Percentiles rank a stretch among this genome's conserved stretches.
phyloP scores from a whole-genome alignment of 2,888 invertebrate species.

The Campoplex capitator region DNA sequence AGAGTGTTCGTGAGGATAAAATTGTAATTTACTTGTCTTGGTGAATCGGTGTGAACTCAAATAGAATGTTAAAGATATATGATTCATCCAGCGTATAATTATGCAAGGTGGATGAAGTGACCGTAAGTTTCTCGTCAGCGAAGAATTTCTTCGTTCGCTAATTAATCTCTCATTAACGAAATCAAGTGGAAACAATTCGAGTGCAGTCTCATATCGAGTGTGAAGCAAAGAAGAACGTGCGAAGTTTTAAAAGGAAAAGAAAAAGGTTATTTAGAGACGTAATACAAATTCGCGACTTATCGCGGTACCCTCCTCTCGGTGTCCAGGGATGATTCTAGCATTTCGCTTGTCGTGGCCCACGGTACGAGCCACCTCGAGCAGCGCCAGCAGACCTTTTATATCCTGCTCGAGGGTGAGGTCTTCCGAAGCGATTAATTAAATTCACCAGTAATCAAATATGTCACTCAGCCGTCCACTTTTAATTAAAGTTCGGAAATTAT shows the following conservation, averaged over 20 bases:
- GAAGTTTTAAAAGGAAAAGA: conserved; percentile 14
- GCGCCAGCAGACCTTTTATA: conserved; percentile 48
- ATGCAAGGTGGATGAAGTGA: conserved; percentile 44
- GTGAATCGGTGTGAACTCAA: conserved; percentile 40
- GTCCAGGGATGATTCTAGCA: conserved; percentile 24
- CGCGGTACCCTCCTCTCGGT: conserved; percentile 69
- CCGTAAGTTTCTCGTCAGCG: conserved; percentile 61
- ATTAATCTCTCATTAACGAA: conserved; percentile 80
- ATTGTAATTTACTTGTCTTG: conserved; percentile 32
- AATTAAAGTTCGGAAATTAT: conserved; percentile 85
- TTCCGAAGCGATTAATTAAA: conserved; percentile 84
- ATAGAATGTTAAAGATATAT: conserved; percentile 51
- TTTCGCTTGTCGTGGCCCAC: conserved; percentile 43
- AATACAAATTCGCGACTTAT: conserved; percentile 82
- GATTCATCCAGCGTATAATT: conserved; percentile 13
- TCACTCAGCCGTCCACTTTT: conserved; percentile 85
- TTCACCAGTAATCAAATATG: conserved; percentile 85
- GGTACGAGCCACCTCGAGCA: conserved; percentile 44
- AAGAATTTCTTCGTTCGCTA: conserved; percentile 76
- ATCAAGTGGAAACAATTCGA: conserved; percentile 63
- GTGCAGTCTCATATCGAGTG: conserved; percentile 58
- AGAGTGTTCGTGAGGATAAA: conserved; percentile 21
- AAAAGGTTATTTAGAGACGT: conserved; percentile 72
- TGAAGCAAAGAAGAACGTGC: conserved; percentile 58
- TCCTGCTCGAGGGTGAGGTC: conserved; percentile 71